phyloP scores from a whole-genome alignment of 2,113 vertebrate species.

The Brachypteracias leptosomus region DNA sequence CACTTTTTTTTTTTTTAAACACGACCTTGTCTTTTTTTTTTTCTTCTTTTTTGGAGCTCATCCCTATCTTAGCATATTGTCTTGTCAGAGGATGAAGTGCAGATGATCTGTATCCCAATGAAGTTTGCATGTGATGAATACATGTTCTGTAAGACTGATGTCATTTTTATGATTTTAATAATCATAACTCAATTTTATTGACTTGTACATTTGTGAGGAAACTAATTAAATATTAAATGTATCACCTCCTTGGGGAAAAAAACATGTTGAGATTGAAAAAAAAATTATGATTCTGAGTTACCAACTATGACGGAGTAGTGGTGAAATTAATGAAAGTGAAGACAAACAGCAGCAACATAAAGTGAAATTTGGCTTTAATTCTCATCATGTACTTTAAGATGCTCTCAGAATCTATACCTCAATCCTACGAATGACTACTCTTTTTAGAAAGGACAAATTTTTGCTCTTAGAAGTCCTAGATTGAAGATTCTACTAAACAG shows the following conservation, averaged over 20 bases:
- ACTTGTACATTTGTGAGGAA: conserved; percentile 10
- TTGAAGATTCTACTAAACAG: not conserved
- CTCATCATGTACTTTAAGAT: not conserved
- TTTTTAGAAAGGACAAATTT: not conserved
- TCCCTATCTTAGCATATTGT: not conserved
- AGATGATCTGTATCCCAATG: not conserved
- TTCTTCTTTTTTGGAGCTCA: not conserved
- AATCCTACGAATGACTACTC: not conserved
- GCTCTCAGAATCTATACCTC: not conserved
- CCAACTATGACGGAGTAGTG: not conserved
- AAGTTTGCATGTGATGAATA: not conserved
- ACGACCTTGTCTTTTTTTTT: not conserved
- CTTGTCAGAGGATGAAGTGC: not conserved
- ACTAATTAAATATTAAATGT: conserved; percentile 49
- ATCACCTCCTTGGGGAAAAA: not conserved
- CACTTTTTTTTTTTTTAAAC: not conserved
- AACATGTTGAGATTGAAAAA: not conserved
- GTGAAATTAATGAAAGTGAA: not conserved
- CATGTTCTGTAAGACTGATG: not conserved
- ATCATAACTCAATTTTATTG: conserved; percentile 21
- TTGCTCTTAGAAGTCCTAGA: not conserved
- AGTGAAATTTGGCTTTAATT: not conserved
- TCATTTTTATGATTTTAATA: conserved; percentile 19
- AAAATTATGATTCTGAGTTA: not conserved
- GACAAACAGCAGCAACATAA: not conserved